These are phyloP conservation scores for Apamea anceps DNA, from an alignment of 2,888 invertebrate species.

Conservation along the genomic window DNA sequence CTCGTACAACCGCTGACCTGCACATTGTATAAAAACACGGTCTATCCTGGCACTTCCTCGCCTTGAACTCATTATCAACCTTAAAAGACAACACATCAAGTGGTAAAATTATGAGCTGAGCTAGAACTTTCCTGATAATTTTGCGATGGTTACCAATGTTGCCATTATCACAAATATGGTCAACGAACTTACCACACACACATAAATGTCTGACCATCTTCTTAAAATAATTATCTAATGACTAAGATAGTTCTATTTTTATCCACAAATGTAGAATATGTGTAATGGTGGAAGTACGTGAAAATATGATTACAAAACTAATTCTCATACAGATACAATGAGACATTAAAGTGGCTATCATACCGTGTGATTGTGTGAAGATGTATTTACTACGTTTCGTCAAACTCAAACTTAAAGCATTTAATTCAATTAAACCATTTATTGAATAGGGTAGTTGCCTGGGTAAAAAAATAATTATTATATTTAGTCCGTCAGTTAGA, in stretches of 20 bases:
- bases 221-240: neutral
- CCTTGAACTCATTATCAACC: no score
- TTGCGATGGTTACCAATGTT: neutral
- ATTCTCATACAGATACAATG: constrained; percentile 51
- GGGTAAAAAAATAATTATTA: no score
- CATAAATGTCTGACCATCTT: neutral
- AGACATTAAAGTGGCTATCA: constrained; percentile 41
- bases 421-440: neutral
- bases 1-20: no score
- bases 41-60: no score
- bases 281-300: constrained; percentile 45
- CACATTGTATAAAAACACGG: no score
- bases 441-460: neutral
- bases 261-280: constrained; percentile 20
- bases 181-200: neutral
- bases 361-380: constrained; percentile 51
- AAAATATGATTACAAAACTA: constrained; percentile 48
- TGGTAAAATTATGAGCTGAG: neutral
- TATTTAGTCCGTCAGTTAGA: no score
- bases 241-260: neutral
- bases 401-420: neutral
- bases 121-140: neutral
- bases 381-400: constrained; percentile 16
- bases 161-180: neutral
- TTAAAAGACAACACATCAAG: no score